phyloP scores from a whole-genome alignment of 2,888 invertebrate species.

The Leptopilina syphax region DNA sequence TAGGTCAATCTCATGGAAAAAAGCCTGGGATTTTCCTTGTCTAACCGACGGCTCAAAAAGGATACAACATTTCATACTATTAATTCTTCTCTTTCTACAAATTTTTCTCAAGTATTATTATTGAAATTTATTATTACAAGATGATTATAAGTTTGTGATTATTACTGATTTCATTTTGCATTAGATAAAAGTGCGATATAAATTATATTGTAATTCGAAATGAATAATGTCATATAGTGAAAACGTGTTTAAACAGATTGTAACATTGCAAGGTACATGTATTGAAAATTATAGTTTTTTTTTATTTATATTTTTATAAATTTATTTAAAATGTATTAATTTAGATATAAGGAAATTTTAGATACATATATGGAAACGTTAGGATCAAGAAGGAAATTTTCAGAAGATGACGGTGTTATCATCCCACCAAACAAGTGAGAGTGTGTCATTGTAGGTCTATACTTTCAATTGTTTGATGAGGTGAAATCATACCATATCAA shows the following conservation, averaged over 20 bases:
- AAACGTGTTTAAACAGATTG: too few relatives aligned
- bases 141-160: too few relatives aligned
- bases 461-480: conserved; percentile 78
- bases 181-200: too few relatives aligned
- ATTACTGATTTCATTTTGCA: too few relatives aligned
- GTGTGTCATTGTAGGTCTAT: conserved; percentile 76
- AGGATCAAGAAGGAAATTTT: not conserved
- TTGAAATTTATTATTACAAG: conserved; percentile 41
- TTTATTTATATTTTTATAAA: too few relatives aligned
- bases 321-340: too few relatives aligned
- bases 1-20: conserved; percentile 61
- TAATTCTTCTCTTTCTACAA: not conserved
- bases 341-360: too few relatives aligned
- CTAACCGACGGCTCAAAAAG: conserved; percentile 57
- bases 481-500: conserved; percentile 73
- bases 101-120: not conserved
- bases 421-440: conserved; percentile 77
- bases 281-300: too few relatives aligned
- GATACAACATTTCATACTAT: conserved; percentile 16
- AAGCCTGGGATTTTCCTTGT: conserved; percentile 65
- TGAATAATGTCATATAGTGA: not conserved
- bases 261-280: too few relatives aligned
- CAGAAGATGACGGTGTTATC: conserved; percentile 70
- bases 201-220: not conserved
- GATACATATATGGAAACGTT: not conserved